phyloP scores from a whole-genome alignment of 2,113 vertebrate species.

The Alethe castanea region DNA sequence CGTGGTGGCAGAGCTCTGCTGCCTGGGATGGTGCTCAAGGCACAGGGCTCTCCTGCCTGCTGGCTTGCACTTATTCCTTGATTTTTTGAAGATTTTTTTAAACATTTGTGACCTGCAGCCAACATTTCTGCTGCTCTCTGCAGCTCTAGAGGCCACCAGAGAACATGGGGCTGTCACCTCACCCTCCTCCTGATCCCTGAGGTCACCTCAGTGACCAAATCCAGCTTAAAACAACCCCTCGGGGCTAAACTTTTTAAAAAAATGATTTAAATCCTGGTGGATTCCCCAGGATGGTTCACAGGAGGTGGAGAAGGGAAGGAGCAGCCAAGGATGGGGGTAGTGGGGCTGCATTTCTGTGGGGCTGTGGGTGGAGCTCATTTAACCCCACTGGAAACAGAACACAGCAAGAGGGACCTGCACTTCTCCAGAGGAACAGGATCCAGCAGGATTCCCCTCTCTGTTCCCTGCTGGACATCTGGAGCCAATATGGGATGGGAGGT shows the following conservation, averaged over 20 bases:
- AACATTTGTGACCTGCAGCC: accelerated
- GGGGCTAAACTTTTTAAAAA: background rate
- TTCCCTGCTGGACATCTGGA: background rate
- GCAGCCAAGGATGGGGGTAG: background rate
- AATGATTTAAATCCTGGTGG: background rate
- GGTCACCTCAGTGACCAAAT: background rate
- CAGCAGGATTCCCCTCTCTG: background rate
- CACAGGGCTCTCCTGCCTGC: background rate
- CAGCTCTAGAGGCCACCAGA: background rate
- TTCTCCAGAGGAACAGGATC: background rate
- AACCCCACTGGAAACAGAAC: background rate
- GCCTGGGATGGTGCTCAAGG: background rate
- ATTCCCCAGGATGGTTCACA: background rate
- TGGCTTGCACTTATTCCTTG: background rate
- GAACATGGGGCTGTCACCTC: accelerated
- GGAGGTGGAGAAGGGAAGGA: background rate
- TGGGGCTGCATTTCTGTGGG: background rate
- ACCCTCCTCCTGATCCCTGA: background rate
- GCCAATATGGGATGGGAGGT: background rate
- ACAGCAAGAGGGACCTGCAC: accelerated
- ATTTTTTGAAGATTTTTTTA: background rate
- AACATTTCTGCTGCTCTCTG: background rate
- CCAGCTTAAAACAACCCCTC: background rate
- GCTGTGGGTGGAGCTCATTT: background rate
- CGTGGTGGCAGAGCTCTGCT: background rate